Percentiles rank a stretch among this genome's conserved stretches.
phyloP scores from a whole-genome alignment of 2,888 invertebrate genomes.

The Nomada fabriciana region DNA sequence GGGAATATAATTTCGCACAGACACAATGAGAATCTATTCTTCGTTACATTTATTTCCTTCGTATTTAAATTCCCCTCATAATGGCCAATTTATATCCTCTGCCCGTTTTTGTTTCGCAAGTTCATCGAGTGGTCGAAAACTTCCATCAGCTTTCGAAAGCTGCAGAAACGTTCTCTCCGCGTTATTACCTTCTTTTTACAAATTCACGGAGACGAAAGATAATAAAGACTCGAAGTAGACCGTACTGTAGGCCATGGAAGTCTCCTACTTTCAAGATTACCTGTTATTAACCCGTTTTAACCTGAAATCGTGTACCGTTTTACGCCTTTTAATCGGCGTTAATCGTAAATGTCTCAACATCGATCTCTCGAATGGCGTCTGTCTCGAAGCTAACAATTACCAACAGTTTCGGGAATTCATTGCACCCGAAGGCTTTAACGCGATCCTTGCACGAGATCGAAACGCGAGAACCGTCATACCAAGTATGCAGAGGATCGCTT shows the following conservation, averaged over 20 bases:
- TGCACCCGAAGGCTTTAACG: neutral
- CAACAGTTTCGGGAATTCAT: constrained; percentile 57
- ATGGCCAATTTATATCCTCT: too few species aligned
- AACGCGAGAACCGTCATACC: neutral
- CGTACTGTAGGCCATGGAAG: neutral
- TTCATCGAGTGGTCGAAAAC: neutral
- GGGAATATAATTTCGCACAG: constrained; percentile 15
- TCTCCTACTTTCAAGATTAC: constrained; percentile 2
- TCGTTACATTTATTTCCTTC: neutral
- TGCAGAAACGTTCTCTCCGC: neutral
- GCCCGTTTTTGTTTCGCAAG: neutral
- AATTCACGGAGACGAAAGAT: constrained; percentile 9
- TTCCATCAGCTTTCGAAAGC: neutral
- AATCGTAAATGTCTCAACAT: constrained; percentile 57
- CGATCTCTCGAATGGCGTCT: constrained; percentile 66
- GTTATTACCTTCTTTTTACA: constrained; percentile 1
- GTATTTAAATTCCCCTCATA: neutral
- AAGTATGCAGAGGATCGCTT: neutral
- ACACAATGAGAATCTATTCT: constrained; percentile 5
- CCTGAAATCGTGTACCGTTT: constrained; percentile 8
- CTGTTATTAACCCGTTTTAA: constrained; percentile 36
- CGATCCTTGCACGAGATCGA: neutral
- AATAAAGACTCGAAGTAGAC: constrained; percentile 29
- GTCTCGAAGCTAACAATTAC: constrained; percentile 62
- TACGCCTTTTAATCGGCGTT: constrained; percentile 34